A percentile compares a stretch with the other conserved stretches of the same genome.
Conservation (phyloP, 1,140 invertebrate genomes). For the Nebria ingens region DNA sequence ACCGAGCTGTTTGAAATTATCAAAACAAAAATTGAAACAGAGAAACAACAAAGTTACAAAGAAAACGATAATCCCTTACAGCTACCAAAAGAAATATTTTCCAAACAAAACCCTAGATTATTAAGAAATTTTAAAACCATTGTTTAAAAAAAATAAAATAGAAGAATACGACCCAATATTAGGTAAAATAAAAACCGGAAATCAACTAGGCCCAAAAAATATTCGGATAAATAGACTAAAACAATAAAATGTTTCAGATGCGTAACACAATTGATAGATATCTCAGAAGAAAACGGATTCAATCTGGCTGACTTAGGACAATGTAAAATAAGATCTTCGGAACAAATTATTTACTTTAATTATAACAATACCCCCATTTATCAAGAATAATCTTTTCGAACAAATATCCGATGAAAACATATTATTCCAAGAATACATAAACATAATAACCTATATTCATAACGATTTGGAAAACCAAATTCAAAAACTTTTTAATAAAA, state of each 20-base stretch:
- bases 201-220: not conserved
- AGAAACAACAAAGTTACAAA: not conserved
- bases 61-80: not conserved
- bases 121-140: not conserved
- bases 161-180: not conserved
- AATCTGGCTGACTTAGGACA: not conserved
- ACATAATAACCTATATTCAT: not conserved
- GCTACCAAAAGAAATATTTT: not conserved
- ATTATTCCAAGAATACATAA: not conserved
- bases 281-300: not conserved
- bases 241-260: not conserved
- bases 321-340: not conserved
- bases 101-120: not conserved
- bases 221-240: not conserved
- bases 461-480: not conserved
- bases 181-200: not conserved
- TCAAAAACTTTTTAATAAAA: not conserved
- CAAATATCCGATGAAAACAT: not conserved
- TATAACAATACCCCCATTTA: not conserved
- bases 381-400: not conserved
- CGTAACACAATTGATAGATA: not conserved
- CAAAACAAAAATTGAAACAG: not conserved
- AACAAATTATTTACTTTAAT: not conserved
- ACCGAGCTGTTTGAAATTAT: not conserved
- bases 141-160: not conserved